phyloP scores from a whole-genome alignment of 2,113 vertebrate species.

The Pardalotus punctatus region DNA sequence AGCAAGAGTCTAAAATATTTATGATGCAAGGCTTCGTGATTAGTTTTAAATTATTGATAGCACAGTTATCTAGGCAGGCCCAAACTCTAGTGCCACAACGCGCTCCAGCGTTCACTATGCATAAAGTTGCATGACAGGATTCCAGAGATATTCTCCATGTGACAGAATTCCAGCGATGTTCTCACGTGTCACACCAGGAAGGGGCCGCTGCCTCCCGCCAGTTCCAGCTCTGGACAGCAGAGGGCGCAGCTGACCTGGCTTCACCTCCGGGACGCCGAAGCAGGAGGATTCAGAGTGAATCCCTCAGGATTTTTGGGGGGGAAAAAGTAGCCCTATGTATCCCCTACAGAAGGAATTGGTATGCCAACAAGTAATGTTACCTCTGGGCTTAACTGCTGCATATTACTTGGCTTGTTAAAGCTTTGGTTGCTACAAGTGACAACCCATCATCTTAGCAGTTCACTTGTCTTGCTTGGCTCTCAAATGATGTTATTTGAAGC shows the following conservation, averaged over 20 bases:
- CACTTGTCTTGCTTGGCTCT: background rate
- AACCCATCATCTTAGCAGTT: background rate
- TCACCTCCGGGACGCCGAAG: background rate
- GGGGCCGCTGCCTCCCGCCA: background rate
- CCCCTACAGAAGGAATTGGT: background rate
- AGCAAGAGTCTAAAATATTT: background rate
- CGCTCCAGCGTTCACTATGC: background rate
- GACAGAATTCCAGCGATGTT: background rate
- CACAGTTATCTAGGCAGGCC: background rate
- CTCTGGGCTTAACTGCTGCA: background rate
- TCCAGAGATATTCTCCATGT: background rate
- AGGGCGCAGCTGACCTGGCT: background rate
- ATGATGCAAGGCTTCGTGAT: background rate
- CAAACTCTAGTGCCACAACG: background rate
- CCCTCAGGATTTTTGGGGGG: rapidly evolving
- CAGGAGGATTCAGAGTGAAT: background rate
- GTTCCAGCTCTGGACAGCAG: background rate
- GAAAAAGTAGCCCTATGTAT: background rate
- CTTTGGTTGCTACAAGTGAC: background rate
- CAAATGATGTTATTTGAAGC: background rate
- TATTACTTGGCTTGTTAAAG: background rate
- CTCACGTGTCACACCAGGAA: rapidly evolving
- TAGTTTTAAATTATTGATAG: background rate
- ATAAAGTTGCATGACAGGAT: rapidly evolving
- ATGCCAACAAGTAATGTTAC: background rate